Base-by-base conservation (phyloP, 2,888 invertebrate species). In the Helleia helle region DNA sequence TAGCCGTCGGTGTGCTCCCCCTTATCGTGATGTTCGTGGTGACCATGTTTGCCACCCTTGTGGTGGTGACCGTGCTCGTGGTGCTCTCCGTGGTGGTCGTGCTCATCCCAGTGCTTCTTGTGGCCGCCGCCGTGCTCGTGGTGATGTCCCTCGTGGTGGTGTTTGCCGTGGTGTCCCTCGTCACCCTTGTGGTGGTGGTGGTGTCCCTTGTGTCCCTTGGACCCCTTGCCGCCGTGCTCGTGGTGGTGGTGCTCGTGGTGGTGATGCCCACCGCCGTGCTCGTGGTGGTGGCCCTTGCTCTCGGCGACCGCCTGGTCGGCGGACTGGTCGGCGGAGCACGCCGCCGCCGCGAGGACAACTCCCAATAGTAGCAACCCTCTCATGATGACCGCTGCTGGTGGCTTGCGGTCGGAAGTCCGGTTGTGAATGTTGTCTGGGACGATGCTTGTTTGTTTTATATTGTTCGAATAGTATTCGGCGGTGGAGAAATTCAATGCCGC, bases 1-100 rank as follows among this genome's bases (percentile, higher is more conserved):
- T 90, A 93, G 4, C 94, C 93, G 54, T 92, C 89, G 41, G 89
- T 88, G 57, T 93, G 92, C 57, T 93, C 91, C 0, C 93, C 94
- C 64, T 94, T 94, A 62, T 94, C 93, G 71, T 93, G 93, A 26
- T 92, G 92, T 53, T 93, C 92, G 57, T 93, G 91, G 59, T 93
- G 91, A n/a, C 91, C 91, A 65, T 90, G 91, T 62, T 93, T 93
- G 22, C 88, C 91, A 4, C 90, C 93, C 63, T 93, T 93, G 65
- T 92, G 91, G 47, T 91, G 91, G 54, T 93, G 90, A 3, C 91
- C 92, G 36, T 88, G 87, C 46, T 92, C 92, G 60, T 93, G 91
- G 59, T 93, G 93, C 25, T 91, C 89, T 0, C 91, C 91, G 56
- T 92, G 88, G 56, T 93, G 88, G 36, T 90, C 90, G 41, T 89